Base-by-base conservation (phyloP, 2,113 vertebrate species). In the Crotophaga sulcirostris region DNA sequence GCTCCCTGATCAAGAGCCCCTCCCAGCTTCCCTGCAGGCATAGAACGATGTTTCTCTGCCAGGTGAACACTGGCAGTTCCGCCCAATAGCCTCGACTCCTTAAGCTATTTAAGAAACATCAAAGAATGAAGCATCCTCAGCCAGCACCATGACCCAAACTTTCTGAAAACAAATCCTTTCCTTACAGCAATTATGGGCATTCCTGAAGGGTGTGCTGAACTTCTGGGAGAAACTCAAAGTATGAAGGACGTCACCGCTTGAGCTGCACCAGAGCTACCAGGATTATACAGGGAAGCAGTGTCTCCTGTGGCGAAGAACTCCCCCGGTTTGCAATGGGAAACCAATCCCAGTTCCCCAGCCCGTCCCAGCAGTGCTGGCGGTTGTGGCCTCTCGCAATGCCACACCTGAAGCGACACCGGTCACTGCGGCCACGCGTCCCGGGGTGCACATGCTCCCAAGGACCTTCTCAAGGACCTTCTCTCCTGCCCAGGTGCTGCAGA, bases 401-500 rank as follows among this genome's bases (percentile, higher is more conserved):
- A 13, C 12, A 12, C 5, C 42, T 16, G 23, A 9, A n/a, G 26
- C 21, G 42, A 16, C 2, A 3, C 38, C 2, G 11, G 40, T 28
- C 25, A 5, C 29, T 13, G 16, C 7, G 14, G 38, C 13, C 49
- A 40, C 0, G 2, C 2, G 9, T 6, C 36, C n/a, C 33, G 25
- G 24, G 59, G 29, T 6, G 16, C 1, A 3, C 12, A 10, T 0
- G 13, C n/a, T n/a, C n/a, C n/a, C n/a, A n/a, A n/a, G n/a, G n/a
- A n/a, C n/a, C n/a, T n/a, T 21, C 38, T 11, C 44, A 26, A 0
- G 3, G 31, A 51, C n/a, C 18, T 52, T 12, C 16, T 62, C 15
- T 34, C 19, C 49, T 19, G 19, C 7, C 21, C 31, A 59, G 34
- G 40, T 20, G 55, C 51, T 31, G 49, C 21, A 69, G n/a, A 34